Evolutionary conservation across 1,140 invertebrate genomes (phyloP).

Genomic region (Bombus polaris): DNA sequence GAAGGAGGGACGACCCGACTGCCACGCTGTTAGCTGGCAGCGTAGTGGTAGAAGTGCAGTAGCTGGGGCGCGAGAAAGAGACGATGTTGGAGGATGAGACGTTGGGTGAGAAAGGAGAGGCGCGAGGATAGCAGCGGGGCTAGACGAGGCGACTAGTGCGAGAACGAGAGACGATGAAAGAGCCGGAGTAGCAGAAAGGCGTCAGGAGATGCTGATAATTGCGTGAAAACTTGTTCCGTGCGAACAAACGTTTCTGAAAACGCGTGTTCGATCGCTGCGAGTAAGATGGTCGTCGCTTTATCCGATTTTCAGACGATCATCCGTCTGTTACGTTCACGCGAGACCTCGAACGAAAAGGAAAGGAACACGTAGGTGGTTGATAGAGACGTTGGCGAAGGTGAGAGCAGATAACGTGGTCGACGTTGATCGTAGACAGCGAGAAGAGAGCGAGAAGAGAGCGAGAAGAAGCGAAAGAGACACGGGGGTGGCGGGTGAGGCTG

Average conservation of each 20-base stretch:
- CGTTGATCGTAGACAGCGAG: too few species aligned
- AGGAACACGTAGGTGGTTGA: neutral
- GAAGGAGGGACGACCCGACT: neutral
- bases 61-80: neutral
- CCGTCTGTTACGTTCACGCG: neutral
- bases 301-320: neutral
- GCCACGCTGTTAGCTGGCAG: slow-evolving; percentile 6
- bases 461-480: neutral
- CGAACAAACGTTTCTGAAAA: slow-evolving; percentile 66
- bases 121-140: too few species aligned
- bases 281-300: too few species aligned
- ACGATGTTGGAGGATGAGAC: slow-evolving; percentile 5
- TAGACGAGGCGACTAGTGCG: neutral
- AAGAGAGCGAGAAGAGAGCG: neutral
- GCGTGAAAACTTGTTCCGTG: slow-evolving; percentile 76
- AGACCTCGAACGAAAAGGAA: neutral
- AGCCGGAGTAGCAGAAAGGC: slow-evolving; percentile 57
- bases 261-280: slow-evolving; percentile 35
- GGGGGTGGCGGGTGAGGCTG: neutral
- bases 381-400: too few species aligned
- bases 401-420: too few species aligned
- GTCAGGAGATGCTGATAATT: slow-evolving; percentile 72
- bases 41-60: too few species aligned
- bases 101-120: slow-evolving; percentile 7
- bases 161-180: slow-evolving; percentile 7